These are phyloP conservation scores for Drosophila putrida DNA, from an alignment of 2,888 invertebrate species.

Conservation along the genomic window DNA sequence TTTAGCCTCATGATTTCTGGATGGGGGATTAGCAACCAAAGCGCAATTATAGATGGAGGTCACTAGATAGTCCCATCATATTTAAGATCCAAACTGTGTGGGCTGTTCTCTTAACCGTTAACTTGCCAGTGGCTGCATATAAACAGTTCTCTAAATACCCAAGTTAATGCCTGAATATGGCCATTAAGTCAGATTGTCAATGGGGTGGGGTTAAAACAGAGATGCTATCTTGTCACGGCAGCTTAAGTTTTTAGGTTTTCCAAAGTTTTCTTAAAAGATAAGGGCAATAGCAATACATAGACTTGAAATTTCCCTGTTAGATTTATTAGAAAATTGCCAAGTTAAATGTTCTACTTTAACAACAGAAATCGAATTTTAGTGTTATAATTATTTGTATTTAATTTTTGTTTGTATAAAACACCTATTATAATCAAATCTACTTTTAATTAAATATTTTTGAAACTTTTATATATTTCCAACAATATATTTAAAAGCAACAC, in stretches of 20 bases:
- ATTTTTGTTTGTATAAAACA: too few species aligned
- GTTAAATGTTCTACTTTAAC: too few species aligned
- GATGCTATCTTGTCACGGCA: background rate
- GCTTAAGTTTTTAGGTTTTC: background rate
- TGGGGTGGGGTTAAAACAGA: constrained; percentile 17
- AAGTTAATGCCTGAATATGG: constrained; percentile 16
- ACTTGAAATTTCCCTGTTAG: too few species aligned
- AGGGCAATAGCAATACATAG: too few species aligned
- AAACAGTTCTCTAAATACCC: constrained; percentile 30
- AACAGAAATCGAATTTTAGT: too few species aligned
- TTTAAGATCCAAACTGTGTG: constrained; percentile 44
- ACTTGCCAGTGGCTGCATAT: constrained; percentile 14
- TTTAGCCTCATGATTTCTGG: constrained; percentile 66
- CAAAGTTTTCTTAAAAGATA: background rate
- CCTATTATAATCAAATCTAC: too few species aligned
- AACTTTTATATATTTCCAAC: too few species aligned
- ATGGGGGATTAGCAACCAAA: constrained; percentile 71
- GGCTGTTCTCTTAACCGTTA: constrained; percentile 52
- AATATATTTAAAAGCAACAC: too few species aligned
- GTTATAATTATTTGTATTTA: too few species aligned
- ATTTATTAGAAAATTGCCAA: too few species aligned
- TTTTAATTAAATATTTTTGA: too few species aligned
- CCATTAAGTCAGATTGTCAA: constrained; percentile 24
- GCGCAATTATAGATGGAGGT: constrained; percentile 77
- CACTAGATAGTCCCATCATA: constrained; percentile 57